Evolutionary conservation across 2,888 invertebrate species (phyloP), one percentile per base, ranked within the genome.

Genomic region (Microdon myrmicae): DNA sequence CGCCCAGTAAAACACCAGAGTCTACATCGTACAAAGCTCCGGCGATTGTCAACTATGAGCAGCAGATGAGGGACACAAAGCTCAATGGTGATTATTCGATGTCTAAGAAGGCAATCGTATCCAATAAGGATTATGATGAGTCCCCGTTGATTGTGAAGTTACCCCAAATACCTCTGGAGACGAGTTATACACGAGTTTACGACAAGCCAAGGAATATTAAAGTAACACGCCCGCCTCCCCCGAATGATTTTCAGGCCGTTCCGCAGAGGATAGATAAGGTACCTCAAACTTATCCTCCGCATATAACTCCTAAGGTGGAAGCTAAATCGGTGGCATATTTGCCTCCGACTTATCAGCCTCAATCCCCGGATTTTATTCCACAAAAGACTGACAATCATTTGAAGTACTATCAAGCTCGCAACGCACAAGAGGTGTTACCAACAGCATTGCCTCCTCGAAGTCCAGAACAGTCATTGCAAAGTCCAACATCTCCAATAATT

Each of bases 111-210:
- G n/a, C 45, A 20, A n/a, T 20, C n/a, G n/a, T n/a, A n/a, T n/a
- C n/a, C n/a, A n/a, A n/a, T n/a, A n/a, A n/a, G n/a, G n/a, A n/a
- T n/a, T n/a, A n/a, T n/a, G n/a, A n/a, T n/a, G n/a, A 51, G 7
- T 32, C 44, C n/a, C 20, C 28, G 8, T 23, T 14, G 4, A 13
- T 47, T 8, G 58, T 64, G 2, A 47, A 41, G 37, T 23, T 64
- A 4, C 58, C 64, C 10, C 64, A 58, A 35, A 64, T 64, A 38
- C 64, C 64, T 0, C 12, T 64, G 9, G 64, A 64, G 23, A 64
- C 64, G 0, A 64, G 64, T 17, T 64, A 37, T 26, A 64, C 64
- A 1, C 56, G 58, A n/a, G 64, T 64, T 2, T 64, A 64, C 10
- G 64, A 64, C 25, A 13, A 58, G 23, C 64, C 64, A 6, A 22